phyloP scores from a whole-genome alignment of 2,113 vertebrate species.

The Leucopsar rothschildi region DNA sequence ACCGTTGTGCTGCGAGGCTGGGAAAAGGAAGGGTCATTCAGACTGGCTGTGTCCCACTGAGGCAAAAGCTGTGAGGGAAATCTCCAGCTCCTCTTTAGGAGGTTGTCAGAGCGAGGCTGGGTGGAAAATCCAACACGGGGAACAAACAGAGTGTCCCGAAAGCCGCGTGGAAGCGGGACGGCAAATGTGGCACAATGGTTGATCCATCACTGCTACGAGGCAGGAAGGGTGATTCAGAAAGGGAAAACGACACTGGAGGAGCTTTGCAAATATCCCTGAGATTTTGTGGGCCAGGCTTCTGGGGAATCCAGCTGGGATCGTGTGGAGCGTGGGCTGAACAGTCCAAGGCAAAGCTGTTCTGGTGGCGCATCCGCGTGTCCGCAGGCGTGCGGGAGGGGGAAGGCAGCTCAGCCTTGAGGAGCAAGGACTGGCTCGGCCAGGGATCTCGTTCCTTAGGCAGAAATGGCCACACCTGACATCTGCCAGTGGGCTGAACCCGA shows the following conservation, averaged over 20 bases:
- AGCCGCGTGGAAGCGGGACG: not conserved
- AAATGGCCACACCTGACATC: not conserved
- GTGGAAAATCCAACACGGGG: not conserved
- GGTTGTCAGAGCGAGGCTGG: not conserved
- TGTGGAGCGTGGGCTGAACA: not conserved
- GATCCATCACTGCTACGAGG: not conserved
- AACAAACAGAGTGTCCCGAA: not conserved
- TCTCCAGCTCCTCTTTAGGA: not conserved
- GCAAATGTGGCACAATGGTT: not conserved
- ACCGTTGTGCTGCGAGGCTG: not conserved
- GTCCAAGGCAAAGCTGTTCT: not conserved
- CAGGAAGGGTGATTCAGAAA: not conserved
- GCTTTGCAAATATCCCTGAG: not conserved
- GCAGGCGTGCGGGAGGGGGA: not conserved
- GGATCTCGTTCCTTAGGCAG: not conserved
- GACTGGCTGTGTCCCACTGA: not conserved
- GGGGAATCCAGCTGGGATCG: not conserved
- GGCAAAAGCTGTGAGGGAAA: not conserved
- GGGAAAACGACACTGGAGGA: not conserved
- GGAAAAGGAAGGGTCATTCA: not conserved
- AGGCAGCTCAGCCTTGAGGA: not conserved
- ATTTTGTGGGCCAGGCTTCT: not conserved
- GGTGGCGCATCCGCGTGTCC: not conserved
- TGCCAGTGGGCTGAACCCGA: not conserved
- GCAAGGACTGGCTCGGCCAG: not conserved